phyloP scores from a whole-genome alignment of 2,113 vertebrate species.

The Chamaetylas fuelleborni region DNA sequence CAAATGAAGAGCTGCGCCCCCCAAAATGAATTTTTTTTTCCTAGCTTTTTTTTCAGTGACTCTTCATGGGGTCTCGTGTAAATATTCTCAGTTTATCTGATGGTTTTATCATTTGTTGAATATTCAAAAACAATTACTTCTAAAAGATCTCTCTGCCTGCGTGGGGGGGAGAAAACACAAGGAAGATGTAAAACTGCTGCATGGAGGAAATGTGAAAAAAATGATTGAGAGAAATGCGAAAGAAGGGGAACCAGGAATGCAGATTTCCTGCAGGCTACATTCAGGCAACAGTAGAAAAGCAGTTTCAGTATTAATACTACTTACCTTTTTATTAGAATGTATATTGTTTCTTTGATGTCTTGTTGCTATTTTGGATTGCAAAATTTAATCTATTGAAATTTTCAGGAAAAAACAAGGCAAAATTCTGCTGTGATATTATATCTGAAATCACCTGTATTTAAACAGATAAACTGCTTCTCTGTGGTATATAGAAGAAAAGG shows the following conservation, averaged over 20 bases:
- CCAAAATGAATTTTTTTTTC: rapidly evolving
- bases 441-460: neutral
- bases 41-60: neutral
- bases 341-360: neutral
- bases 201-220: neutral
- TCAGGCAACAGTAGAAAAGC: neutral
- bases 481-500: neutral
- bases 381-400: neutral
- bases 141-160: neutral
- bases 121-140: neutral
- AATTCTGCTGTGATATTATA: neutral
- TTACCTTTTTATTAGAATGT: neutral
- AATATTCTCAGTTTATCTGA: neutral
- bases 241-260: neutral
- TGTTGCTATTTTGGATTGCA: neutral
- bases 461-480: neutral
- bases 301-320: neutral
- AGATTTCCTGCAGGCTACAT: neutral
- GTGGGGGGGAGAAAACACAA: neutral
- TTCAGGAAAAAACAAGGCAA: neutral
- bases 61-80: neutral
- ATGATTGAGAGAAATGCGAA: neutral
- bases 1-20: neutral
- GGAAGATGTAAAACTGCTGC: neutral
- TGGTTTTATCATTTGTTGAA: neutral